Base-by-base conservation (phyloP, 2,797 vertebrate genomes). In the Enteromius unitaeniatus region DNA sequence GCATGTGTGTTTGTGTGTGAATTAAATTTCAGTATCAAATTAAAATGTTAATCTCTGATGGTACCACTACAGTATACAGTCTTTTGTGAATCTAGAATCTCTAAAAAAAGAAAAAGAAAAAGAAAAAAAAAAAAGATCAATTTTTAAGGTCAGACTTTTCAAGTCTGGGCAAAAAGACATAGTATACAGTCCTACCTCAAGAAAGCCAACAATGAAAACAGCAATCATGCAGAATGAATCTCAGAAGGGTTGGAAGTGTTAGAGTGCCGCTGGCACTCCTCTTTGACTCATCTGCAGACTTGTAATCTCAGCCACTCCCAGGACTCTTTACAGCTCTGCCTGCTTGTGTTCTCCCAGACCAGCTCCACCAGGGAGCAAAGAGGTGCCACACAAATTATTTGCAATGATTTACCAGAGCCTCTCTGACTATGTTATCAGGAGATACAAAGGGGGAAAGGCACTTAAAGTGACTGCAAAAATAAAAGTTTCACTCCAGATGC, bases 361-460 rank as follows among this genome's bases (percentile, higher is more conserved):
- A 81, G 26, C 60, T 68, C 40, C 21, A 85, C 70, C 78, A 69
- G 40, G 78, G 28, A 68, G n/a, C 37, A 42, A 67, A 85, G 28
- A 53, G 37, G 62, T 60, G 37, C 49, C 40, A 64, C 51, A 60
- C 47, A 49, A 47, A 81, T 49, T 47, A 85, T 76, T 81, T 81
- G 62, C 72, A 55, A 85, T 81, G 72, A 81, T 75, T 85, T 75
- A 85, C 62, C 9, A 17, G 14, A 62, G 40, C 72, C 37, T 77
- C 40, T 60, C 72, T n/a, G 8, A 23, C 40, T 37, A 47, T 23
- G 21, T 75, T 65, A 53, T 82, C 31, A 19, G 70, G 40, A 65
- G 55, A 82, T 14, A 65, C 58, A 53, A 75, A 28, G 42, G 58
- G 9, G 73, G 8, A 62, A 64, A 40, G 13, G 26, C 28, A 64